These are phyloP conservation scores for Volucella bombylans DNA, from an alignment of 2,888 invertebrate species.

Conservation along the genomic window DNA sequence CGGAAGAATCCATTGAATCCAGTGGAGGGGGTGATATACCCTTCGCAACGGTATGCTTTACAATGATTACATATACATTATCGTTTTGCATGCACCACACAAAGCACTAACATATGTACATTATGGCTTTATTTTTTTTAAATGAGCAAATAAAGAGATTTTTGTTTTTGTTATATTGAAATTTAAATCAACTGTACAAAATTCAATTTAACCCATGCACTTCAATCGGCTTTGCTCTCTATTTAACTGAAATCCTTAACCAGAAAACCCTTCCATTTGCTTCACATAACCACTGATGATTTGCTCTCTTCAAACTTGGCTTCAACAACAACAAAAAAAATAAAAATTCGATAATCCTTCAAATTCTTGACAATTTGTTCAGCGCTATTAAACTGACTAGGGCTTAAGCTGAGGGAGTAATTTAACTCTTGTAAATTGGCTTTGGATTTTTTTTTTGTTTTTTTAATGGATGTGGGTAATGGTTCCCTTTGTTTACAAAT, in stretches of 20 bases:
- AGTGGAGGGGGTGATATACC: conserved; percentile 54
- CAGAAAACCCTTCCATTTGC: no score
- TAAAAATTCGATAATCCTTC: no score
- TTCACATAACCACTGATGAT: no score
- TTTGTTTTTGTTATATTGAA: not conserved
- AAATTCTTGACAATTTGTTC: no score
- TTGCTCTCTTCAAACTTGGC: no score
- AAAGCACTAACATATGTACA: conserved; percentile 1
- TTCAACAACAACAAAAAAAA: no score
- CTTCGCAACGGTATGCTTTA: conserved; percentile 63
- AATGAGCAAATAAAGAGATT: not conserved
- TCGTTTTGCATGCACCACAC: conserved; percentile 9
- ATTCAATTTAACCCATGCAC: no score
- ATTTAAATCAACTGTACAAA: not conserved
- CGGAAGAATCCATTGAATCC: conserved; percentile 42
- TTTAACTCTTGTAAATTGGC: no score
- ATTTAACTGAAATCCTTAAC: no score
- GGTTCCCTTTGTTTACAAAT: not conserved
- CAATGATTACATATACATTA: conserved; percentile 16
- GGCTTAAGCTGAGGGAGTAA: no score
- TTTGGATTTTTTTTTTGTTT: not conserved
- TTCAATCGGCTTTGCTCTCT: no score
- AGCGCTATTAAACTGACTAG: no score
- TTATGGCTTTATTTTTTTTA: not conserved
- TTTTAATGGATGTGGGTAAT: not conserved